These are phyloP conservation scores for Artibeus jamaicensis DNA, from an alignment of 2,797 vertebrate species.

Conservation along the genomic window DNA sequence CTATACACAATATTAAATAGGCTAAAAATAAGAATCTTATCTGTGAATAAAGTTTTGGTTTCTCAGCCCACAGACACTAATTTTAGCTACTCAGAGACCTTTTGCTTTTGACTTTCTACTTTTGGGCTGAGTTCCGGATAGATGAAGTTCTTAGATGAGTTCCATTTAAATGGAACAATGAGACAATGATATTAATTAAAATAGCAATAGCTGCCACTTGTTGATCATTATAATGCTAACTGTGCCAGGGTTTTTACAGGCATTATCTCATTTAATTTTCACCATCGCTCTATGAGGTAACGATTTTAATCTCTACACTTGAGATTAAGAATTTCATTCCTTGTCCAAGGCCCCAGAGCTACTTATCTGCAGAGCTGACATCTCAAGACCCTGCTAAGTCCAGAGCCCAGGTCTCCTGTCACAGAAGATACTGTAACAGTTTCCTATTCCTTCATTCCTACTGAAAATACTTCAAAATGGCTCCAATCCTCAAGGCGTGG, in stretches of 20 bases:
- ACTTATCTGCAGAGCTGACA: neutral
- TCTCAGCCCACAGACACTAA: neutral
- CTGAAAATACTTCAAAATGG: slow-evolving; percentile 1
- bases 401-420: neutral
- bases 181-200: slow-evolving; percentile 14
- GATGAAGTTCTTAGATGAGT: neutral
- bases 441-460: neutral
- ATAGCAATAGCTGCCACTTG: neutral
- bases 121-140: neutral
- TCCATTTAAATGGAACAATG: neutral
- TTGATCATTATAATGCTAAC: neutral
- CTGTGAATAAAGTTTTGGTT: slow-evolving; percentile 22
- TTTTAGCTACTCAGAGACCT: slow-evolving; percentile 7
- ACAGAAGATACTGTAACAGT: neutral
- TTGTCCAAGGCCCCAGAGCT: neutral
- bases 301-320: neutral
- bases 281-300: neutral
- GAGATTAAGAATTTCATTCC: neutral
- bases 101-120: slow-evolving; percentile 25
- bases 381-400: neutral
- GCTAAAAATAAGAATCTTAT: slow-evolving; percentile 3
- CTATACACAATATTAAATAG: neutral
- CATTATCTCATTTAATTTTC: neutral
- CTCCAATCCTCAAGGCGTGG: neutral
- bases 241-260: neutral